These are phyloP conservation scores for Dipodomys ordii DNA, from an alignment of 2,113 vertebrate species.

Conservation along the genomic window DNA sequence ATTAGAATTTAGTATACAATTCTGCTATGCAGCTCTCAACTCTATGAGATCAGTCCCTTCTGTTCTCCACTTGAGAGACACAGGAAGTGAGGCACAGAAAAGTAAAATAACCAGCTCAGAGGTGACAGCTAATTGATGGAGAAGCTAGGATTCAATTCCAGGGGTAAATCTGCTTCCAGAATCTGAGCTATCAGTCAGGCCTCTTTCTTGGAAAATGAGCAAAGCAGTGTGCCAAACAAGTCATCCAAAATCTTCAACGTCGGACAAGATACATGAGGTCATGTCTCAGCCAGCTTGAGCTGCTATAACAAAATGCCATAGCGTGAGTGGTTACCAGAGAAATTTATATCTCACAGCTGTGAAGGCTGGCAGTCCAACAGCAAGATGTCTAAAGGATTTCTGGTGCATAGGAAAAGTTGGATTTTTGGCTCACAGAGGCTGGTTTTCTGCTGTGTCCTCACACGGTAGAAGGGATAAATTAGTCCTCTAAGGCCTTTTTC, in stretches of 20 bases:
- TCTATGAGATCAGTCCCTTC: background rate
- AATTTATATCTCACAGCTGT: background rate
- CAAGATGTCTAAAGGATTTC: background rate
- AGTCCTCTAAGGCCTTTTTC: background rate
- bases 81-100: background rate
- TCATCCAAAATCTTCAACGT: background rate
- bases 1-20: background rate
- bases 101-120: background rate
- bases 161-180: background rate
- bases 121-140: background rate
- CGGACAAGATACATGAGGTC: background rate
- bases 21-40: background rate
- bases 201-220: background rate
- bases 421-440: background rate
- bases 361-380: background rate
- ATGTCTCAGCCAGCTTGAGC: background rate
- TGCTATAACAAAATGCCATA: background rate
- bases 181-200: background rate
- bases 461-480: background rate
- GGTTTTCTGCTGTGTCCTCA: background rate
- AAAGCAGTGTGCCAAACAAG: background rate
- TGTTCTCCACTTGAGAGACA: background rate
- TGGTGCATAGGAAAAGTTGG: background rate
- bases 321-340: background rate
- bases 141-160: background rate